Conservation (phyloP, 2,797 vertebrate species). For the Muscicapa striata region DNA sequence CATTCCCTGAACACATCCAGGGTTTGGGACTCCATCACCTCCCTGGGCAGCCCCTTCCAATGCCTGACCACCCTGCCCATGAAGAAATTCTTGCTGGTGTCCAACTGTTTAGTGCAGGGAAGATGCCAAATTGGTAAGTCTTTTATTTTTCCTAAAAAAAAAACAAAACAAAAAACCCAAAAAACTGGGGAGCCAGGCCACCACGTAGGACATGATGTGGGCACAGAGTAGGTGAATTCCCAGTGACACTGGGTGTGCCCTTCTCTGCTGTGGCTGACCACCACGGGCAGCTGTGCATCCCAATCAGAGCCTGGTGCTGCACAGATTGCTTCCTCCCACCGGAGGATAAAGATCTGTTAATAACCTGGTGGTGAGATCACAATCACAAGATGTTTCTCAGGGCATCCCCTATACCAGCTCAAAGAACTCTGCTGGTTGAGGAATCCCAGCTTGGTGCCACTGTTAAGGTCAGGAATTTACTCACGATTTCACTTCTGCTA, state of each 20-base stretch:
- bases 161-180: not conserved
- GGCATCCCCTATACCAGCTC: not conserved
- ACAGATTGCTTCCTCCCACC: not conserved
- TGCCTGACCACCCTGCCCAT: not conserved
- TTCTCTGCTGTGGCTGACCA: not conserved
- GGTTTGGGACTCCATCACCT: not conserved
- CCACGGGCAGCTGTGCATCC: not conserved
- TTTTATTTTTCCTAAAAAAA: not conserved
- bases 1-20: not conserved
- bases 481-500: constrained; percentile 42
- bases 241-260: not conserved
- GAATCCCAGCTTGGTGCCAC: not conserved
- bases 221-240: not conserved
- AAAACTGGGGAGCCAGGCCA: not conserved
- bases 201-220: rapidly evolving
- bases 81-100: not conserved
- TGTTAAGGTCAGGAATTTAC: constrained; percentile 64
- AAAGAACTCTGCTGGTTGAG: not conserved
- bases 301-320: not conserved
- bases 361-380: constrained; percentile 30
- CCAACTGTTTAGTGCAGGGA: not conserved
- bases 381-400: constrained; percentile 9
- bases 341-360: constrained; percentile 2
- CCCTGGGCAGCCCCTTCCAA: not conserved
- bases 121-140: not conserved